Evolutionary conservation across 2,113 vertebrate species (phyloP).

Genomic region (Ptychochromis oligacanthus): DNA sequence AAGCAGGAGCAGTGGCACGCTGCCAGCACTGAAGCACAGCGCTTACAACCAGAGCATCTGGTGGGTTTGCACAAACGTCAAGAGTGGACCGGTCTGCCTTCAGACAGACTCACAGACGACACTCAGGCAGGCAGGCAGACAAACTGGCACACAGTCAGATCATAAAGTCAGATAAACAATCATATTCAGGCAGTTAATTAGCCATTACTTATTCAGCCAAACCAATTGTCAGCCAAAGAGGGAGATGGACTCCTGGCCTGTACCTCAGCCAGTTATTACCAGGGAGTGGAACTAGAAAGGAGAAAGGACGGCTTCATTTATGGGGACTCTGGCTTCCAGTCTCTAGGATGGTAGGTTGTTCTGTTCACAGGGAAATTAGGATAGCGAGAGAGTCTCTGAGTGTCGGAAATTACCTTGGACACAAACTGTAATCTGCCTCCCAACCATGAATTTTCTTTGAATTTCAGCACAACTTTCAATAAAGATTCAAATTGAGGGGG

Average conservation of each 20-base stretch:
- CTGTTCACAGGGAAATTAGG: conserved; percentile 37
- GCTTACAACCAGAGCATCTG: conserved; percentile 61
- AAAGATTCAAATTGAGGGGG: conserved; percentile 47
- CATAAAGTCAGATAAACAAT: conserved; percentile 74
- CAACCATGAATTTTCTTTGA: conserved; percentile 27
- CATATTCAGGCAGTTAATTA: conserved; percentile 67
- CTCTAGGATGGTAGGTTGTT: conserved; percentile 10
- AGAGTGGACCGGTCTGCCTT: conserved; percentile 22
- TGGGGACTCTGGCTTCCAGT: conserved; percentile 13
- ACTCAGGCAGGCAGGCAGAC: conserved; percentile 11
- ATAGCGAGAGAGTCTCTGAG: conserved; percentile 9
- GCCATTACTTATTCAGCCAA: conserved; percentile 63
- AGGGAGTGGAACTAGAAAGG: conserved; percentile 31
- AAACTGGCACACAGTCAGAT: conserved; percentile 55
- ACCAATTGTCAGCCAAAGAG: conserved; percentile 50
- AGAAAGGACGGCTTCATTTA: conserved; percentile 35
- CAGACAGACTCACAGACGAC: conserved; percentile 29
- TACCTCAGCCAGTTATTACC: conserved; percentile 33
- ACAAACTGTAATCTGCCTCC: conserved; percentile 40
- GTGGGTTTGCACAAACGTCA: conserved; percentile 37
- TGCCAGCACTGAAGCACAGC: conserved; percentile 52
- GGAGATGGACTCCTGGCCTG: conserved; percentile 38
- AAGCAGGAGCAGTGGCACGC: conserved; percentile 49
- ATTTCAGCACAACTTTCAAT: conserved; percentile 39
- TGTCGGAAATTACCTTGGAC: conserved; percentile 50